These are phyloP conservation scores for Emydocephalus ijimae DNA, from an alignment of 2,113 vertebrate species.

Conservation along the genomic window DNA sequence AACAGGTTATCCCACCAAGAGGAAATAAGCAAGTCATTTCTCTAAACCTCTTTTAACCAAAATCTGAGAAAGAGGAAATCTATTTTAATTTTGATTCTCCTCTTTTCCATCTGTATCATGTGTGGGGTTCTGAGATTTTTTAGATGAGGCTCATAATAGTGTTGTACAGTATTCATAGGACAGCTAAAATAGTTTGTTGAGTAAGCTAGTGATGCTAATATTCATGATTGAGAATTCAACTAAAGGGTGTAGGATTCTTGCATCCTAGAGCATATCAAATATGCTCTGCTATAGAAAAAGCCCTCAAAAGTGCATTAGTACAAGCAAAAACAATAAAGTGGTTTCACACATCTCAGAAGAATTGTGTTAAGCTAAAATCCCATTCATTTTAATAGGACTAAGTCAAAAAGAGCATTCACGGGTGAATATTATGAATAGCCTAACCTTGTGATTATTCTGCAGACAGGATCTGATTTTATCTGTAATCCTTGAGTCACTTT, in stretches of 20 bases:
- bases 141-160: neutral
- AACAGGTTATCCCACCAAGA: neutral
- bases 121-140: neutral
- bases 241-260: neutral
- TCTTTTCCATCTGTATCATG: neutral
- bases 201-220: neutral
- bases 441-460: neutral
- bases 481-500: neutral
- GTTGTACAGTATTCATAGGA: neutral
- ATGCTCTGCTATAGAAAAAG: neutral
- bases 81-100: neutral
- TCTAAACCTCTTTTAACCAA: neutral
- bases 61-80: neutral
- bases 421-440: neutral
- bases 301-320: neutral
- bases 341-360: too few relatives aligned
- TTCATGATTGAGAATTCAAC: neutral
- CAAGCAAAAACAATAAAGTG: neutral
- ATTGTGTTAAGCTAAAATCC: neutral
- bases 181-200: neutral
- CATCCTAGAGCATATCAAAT: neutral
- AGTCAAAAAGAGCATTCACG: neutral
- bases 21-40: neutral
- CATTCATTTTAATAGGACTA: neutral
- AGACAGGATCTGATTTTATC: neutral